Evolutionary conservation across 2,797 vertebrate genomes (phyloP), one percentile per base, ranked within the genome.

Genomic region (Myoxocephalus aenaeus): DNA sequence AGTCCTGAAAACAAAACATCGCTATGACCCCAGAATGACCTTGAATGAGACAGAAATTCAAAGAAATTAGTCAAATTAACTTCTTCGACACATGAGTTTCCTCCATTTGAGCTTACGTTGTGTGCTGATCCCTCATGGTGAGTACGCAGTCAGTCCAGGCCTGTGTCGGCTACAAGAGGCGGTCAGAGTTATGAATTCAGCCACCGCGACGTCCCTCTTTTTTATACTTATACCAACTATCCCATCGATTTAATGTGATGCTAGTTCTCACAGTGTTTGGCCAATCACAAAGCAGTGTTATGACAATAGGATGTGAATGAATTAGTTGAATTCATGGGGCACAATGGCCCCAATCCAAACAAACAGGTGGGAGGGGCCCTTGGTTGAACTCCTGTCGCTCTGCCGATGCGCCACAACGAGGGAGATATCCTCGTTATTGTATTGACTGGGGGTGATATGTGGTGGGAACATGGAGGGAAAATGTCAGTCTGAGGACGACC

Each of bases 121-220:
- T 91, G 76, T 92, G 91, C 40, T 92, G 91, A 62, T 95, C 91
- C 87, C 82, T 94, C 94, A 95, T 95, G 84, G 36, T 87, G 77
- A 80, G 15, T 12, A 64, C 56, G 61, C 65, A 17, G 63, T 63
- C 51, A 29, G 71, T 84, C 76, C 78, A 70, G 73, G 59, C n/a
- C 59, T 34, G 50, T 62, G 44, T 58, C 27, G 17, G 38, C 32
- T 38, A 18, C 38, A 65, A 73, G 75, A 78, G 22, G 75, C 0
- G 7, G 10, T 76, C 56, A 36, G 14, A 36, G 79, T 89, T 84
- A 58, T 90, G 86, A 77, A 85, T 89, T 82, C 5, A 61, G 54
- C 20, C 50, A 20, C 48, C 1, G 17, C 48, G n/a, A 75, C 50
- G 34, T 67, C 44, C 59, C 64, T 82, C 80, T 73, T 78, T 91